phyloP scores from a whole-genome alignment of 2,113 vertebrate species.

The Bolborhynchus lineola region DNA sequence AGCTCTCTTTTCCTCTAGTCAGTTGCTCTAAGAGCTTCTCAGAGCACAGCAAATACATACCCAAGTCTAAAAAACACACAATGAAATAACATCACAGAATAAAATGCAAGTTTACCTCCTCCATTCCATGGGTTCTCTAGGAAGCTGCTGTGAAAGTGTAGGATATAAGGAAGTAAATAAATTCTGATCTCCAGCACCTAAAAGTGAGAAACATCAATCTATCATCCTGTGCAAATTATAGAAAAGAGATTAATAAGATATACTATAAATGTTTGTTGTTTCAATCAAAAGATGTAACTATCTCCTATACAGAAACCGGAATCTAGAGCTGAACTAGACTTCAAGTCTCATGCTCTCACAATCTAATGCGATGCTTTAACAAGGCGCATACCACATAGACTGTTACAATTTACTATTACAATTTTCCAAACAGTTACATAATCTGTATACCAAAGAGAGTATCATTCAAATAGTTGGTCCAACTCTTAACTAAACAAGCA shows the following conservation, averaged over 20 bases:
- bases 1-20: background rate
- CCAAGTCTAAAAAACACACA: background rate
- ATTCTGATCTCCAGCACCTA: slow-evolving; percentile 94
- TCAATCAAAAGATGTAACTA: background rate
- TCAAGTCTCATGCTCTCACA: background rate
- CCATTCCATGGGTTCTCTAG: slow-evolving; percentile 97
- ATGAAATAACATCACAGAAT: background rate
- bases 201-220: slow-evolving; percentile 14
- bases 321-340: background rate
- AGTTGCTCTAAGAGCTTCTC: background rate
- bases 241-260: background rate
- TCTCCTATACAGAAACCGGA: background rate
- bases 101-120: slow-evolving; percentile 78
- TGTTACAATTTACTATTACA: background rate
- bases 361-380: background rate
- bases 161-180: slow-evolving; percentile 90
- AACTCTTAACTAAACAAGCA: background rate
- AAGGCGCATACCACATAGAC: background rate
- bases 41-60: background rate
- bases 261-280: background rate
- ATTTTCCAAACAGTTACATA: background rate
- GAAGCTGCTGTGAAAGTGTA: slow-evolving; percentile 91
- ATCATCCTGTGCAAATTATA: background rate
- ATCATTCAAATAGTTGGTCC: background rate
- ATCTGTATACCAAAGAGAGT: background rate